Percentiles rank a stretch among this genome's conserved stretches.
These are phyloP conservation scores for Drosophila algonquin DNA, from an alignment of 2,888 invertebrate genomes.

Conservation along the genomic window DNA sequence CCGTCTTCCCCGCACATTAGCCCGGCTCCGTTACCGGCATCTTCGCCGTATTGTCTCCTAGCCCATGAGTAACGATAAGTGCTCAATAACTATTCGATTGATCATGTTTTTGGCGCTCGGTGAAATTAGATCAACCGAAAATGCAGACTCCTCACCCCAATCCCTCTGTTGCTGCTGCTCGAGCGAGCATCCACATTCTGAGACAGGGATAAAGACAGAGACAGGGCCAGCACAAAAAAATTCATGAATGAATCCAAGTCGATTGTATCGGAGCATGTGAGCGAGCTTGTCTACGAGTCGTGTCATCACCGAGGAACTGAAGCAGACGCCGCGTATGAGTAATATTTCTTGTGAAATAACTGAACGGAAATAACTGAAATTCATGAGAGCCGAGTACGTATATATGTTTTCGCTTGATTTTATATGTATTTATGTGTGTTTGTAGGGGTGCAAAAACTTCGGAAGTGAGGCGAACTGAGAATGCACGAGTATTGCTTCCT, in stretches of 20 bases:
- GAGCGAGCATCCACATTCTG: conserved; percentile 18
- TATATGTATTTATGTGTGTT: conserved; percentile 1
- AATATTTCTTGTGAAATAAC: conserved; percentile 81
- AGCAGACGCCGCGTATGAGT: conserved; percentile 74
- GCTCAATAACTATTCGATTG: conserved; percentile 67
- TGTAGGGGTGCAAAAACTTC: conserved; percentile 26
- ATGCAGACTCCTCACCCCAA: neutral
- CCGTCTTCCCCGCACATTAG: conserved; percentile 3
- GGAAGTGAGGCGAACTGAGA: conserved; percentile 24
- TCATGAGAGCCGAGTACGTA: conserved; percentile 28
- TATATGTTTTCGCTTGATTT: neutral
- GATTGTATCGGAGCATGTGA: conserved; percentile 42
- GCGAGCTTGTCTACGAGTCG: conserved; percentile 32
- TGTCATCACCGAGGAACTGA: conserved; percentile 44
- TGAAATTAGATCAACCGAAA: conserved; percentile 58
- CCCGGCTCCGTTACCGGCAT: conserved; percentile 5
- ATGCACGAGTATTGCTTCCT: neutral
- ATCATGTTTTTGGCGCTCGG: conserved; percentile 61
- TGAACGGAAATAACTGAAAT: conserved; percentile 81
- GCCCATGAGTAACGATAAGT: conserved; percentile 62
- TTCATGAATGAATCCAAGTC: conserved; percentile 70
- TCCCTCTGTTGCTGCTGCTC: neutral
- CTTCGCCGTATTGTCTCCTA: conserved; percentile 4
- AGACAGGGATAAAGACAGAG: neutral
- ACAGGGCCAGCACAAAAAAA: neutral